Conservation (phyloP, 2,113 vertebrate species). For the Tichodroma muraria region DNA sequence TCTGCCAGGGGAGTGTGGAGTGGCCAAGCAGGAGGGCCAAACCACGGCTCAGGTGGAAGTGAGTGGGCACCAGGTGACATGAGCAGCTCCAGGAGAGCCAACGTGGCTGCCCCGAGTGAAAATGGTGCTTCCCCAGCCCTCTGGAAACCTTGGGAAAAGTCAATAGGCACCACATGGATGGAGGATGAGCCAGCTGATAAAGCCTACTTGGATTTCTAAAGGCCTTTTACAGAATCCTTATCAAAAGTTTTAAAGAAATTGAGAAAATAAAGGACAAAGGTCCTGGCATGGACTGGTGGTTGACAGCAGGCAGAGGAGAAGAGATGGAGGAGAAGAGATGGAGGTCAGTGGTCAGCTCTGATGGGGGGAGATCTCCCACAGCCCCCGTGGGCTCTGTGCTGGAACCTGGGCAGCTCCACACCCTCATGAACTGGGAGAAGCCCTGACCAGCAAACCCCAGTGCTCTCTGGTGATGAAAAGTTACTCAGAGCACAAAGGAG, state of each 20-base stretch:
- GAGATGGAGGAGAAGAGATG: too few species aligned
- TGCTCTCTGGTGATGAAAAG: neutral
- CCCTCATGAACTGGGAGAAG: neutral
- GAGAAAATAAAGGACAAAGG: neutral
- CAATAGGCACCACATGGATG: neutral
- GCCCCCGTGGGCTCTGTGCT: neutral
- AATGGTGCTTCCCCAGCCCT: neutral
- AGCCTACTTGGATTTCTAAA: neutral
- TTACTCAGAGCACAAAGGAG: accelerated
- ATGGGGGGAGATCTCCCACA: neutral
- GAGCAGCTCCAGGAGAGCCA: neutral
- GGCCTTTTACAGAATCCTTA: neutral
- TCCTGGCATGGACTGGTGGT: neutral
- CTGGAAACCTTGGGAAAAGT: neutral
- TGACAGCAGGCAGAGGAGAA: neutral
- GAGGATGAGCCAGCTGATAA: neutral
- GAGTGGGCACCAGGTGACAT: neutral
- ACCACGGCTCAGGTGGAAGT: neutral
- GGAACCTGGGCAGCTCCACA: neutral
- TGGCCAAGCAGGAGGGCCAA: too few species aligned
- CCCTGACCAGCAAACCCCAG: neutral
- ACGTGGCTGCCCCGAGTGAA: neutral
- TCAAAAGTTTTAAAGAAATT: neutral
- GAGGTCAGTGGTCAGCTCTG: neutral
- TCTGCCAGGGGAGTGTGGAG: neutral